Evolutionary conservation across 1,140 invertebrate species (phyloP), one percentile per base, ranked within the genome.

Genomic region (Ephestia elutella): DNA sequence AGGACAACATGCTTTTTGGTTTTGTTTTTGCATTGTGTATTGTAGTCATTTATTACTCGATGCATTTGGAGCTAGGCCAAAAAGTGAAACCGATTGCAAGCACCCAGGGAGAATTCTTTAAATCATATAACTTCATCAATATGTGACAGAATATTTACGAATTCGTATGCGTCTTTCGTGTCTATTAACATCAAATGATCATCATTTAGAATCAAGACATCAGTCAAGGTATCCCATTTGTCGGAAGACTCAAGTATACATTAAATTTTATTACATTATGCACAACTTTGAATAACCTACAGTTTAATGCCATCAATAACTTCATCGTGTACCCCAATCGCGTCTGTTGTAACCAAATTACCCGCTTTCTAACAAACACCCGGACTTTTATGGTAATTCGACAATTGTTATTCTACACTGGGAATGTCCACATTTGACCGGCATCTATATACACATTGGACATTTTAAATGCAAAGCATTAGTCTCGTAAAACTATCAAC

Each of bases 381-480:
- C 73, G 79, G 82, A 76, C 70, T 80, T 81, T 80, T 87, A 87
- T 87, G 84, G 64, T 82, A 87, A 87, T 86, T 63, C 58, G 30
- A 78, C 77, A 77, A 82, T 87, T 85, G 78, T 71, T 82, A 87
- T 87, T 85, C 84, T 58, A 64, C 63, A 59, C 64, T 68, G 60
- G 68, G 62, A 63, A 69, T 81, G 80, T 79, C 75, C 80, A 85
- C 82, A 79, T 85, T 84, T 87, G 84, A 82, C 81, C 84, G 82
- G 73, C 81, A 81, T 85, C 73, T 82, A 79, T 66, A 78, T 78
- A 81, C 70, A 78, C 69, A 70, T 70, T 81, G 68, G 75, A 74
- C 71, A 80, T 87, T 86, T 86, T 80, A 86, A 85, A 83, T 85
- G 83, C 72, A 82, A 85, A 86, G 81, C 80, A 76, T 83, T 77